Base-by-base conservation (phyloP, 2,888 invertebrate species). In the Hoplodrina blanda region DNA sequence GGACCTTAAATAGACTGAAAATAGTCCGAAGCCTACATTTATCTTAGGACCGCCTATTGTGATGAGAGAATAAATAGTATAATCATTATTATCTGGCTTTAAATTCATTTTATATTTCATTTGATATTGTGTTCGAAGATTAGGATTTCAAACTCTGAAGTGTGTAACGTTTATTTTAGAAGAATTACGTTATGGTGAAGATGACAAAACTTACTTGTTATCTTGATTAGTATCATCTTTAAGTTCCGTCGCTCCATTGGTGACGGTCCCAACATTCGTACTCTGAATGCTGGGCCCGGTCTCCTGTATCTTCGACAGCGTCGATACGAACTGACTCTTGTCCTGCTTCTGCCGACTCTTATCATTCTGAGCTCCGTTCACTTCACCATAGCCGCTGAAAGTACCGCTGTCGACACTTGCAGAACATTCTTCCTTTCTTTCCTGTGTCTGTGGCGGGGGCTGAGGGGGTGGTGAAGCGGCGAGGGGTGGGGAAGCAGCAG, bases 281-380 rank as follows among this genome's bases (percentile, higher is more conserved):
- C 91, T 92, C 76, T 93, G 93, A 82, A 91, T 86, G 65, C 94
- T 92, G 5, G 96, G 94, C 65, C 96, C 93, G 70, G 96, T 97
- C 87, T 97, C 97, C 76, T 97, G 97, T 91, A 97, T 97, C 85
- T 97, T 96, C 52, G 97, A 96, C 63, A 97, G 87, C 0, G 97
- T 97, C 61, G 97, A 95, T 46, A 97, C 96, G 82, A 97, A 97
- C 64, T 95, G 93, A 80, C 84, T 91, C 80, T 94, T 96, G 73
- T 96, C 96, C 79, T 91, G 94, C 85, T 95, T 95, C 79, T 88
- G 86, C 83, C 91, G 91, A 84, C 84, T 90, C 76, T 93, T 95
- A 61, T 95, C 95, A 46, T 80, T 87, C 73, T 92, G 91, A 60
- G 90, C 87, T 61, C 95, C 95, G 72, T 95, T 95, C 8, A 95